Base-by-base conservation (phyloP, 30 jellyfish, hydroid and myxozoan species). In the Turritopsis dohrnii region DNA sequence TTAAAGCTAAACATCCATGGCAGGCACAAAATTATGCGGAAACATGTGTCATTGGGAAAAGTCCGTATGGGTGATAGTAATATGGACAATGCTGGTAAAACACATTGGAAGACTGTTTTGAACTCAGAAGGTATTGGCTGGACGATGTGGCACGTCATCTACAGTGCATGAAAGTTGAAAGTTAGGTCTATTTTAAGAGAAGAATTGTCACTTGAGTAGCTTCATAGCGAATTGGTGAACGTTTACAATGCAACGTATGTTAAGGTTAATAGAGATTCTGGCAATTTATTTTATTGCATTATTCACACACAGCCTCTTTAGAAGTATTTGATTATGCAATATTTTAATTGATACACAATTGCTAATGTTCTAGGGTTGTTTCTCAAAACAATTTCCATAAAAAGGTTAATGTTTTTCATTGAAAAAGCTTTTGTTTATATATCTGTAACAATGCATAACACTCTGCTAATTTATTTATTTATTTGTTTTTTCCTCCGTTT, bases 71-170 rank as follows among this genome's bases (percentile, higher is more conserved):
- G 99, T 16, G 90, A 65, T 29, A 53, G 79, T 23, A 79, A 84
- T 74, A 71, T 77, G 74, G 97, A 94, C 27, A 95, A 89, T 21
- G 94, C 88, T 79, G 99, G 99, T 52, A 86, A 75, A 25, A 80
- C 77, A 29, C 99, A 94, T 65, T 94, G 99, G 99, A 82, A 80
- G 83, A 75, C 88, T 28, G 86, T 89, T 16, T 65, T 54, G n/a
- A 21, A 72, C 71, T 88, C 96, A 16, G 97, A 96, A 20, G 99
- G 94, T 3, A 81, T 94, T 18, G 96, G 97, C 9, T 94, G 96
- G 96, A 83, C 93, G 24, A 96, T 94, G 31, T 94, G 99, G 99
- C 99, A 94, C 79, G 92, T 97, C 0, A 85, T 94, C 1, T 94
- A 92, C 81, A 87, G 29, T 52, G 41, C 90, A 27, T 89, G 52